Conservation (phyloP, 1,140 invertebrate species). For the Ectropis grisescens region DNA sequence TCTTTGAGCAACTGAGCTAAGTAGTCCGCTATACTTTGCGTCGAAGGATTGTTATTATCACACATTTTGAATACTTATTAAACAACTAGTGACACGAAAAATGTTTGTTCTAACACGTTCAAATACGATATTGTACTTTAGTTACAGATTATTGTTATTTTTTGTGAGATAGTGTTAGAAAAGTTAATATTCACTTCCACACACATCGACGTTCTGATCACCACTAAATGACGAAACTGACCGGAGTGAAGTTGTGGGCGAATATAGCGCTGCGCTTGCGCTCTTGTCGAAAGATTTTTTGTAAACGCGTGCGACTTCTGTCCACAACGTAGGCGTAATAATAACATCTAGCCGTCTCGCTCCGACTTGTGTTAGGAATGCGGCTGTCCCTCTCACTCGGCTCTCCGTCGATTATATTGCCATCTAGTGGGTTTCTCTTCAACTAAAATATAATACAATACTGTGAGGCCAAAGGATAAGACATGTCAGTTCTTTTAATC, state of each 20-base stretch:
- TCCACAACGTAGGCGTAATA: conserved; percentile 59
- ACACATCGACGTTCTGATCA: conserved; percentile 66
- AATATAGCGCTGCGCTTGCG: conserved; percentile 64
- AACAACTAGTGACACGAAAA: conserved; percentile 61
- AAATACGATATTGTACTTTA: conserved; percentile 56
- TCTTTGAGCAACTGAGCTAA: conserved; percentile 99
- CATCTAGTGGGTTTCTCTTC: conserved; percentile 49
- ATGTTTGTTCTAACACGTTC: conserved; percentile 52
- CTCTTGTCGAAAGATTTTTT: conserved; percentile 62
- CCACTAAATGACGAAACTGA: conserved; percentile 67
- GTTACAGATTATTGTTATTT: conserved; percentile 61
- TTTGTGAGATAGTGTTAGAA: conserved; percentile 68
- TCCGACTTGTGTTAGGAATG: conserved; percentile 14
- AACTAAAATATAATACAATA: conserved; percentile 22
- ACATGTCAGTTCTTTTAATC: too few species aligned
- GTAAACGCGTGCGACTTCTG: conserved; percentile 60
- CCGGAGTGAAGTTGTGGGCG: conserved; percentile 67
- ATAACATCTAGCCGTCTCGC: conserved; percentile 41
- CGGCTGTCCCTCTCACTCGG: too few species aligned
- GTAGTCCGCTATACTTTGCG: conserved; percentile 98
- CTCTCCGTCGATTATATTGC: too few species aligned
- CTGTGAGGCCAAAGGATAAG: too few species aligned
- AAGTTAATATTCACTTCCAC: conserved; percentile 68
- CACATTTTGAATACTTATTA: conserved; percentile 75
- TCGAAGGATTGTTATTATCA: conserved; percentile 82